phyloP scores from a whole-genome alignment of 2,113 vertebrate genomes.

The Macroglossus sobrinus region DNA sequence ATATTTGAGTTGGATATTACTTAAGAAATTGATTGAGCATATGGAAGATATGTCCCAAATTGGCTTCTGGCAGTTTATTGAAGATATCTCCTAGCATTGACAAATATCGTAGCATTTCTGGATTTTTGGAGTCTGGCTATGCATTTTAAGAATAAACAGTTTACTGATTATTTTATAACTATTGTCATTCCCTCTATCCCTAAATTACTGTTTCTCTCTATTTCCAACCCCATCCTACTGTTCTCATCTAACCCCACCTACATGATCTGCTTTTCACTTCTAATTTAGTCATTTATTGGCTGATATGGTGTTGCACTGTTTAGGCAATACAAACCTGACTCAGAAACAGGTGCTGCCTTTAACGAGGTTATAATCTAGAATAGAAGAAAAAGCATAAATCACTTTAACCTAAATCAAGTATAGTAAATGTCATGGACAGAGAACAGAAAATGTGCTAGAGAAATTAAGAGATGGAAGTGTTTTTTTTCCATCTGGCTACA shows the following conservation, averaged over 20 bases:
- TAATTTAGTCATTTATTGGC: not conserved
- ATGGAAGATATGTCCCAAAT: not conserved
- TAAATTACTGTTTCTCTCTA: not conserved
- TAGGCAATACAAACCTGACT: not conserved
- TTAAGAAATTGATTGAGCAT: not conserved
- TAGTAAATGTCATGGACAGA: not conserved
- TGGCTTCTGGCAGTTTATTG: not conserved
- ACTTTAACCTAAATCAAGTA: not conserved
- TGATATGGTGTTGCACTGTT: not conserved
- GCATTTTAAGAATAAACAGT: not conserved
- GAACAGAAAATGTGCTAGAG: not conserved
- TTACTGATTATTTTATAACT: not conserved
- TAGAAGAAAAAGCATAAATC: not conserved
- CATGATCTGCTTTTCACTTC: not conserved
- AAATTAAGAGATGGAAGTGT: not conserved
- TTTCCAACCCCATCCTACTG: not conserved
- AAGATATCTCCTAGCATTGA: not conserved
- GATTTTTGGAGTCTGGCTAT: not conserved
- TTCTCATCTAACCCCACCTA: not conserved
- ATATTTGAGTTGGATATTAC: not conserved
- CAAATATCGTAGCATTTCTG: not conserved
- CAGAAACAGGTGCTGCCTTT: not conserved
- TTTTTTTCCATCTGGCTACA: not conserved
- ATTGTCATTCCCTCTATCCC: not conserved
- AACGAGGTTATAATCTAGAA: not conserved